These are phyloP conservation scores for Actinopyga echinites DNA, from an alignment of 53 echinoderm and acorn worm species.

Conservation along the genomic window DNA sequence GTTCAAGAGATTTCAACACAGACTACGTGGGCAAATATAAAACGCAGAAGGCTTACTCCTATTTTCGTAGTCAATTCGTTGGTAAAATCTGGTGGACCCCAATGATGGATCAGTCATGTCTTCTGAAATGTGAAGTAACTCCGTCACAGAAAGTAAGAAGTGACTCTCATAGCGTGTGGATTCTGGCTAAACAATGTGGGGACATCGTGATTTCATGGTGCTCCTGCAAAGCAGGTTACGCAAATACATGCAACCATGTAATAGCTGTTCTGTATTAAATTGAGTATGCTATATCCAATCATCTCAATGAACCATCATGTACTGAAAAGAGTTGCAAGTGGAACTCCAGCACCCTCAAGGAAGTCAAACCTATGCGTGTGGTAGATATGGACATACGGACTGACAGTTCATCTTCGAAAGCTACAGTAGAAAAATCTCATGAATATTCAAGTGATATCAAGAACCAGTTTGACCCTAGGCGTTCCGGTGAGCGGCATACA, in stretches of 20 bases:
- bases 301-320: neutral
- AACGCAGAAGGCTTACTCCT: neutral
- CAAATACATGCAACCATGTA: neutral
- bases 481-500: neutral
- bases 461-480: slow-evolving; percentile 2
- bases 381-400: slow-evolving; percentile 10
- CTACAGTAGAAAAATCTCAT: neutral
- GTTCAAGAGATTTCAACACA: neutral
- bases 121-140: neutral
- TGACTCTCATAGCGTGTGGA: neutral
- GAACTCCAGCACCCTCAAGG: neutral
- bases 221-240: neutral
- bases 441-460: neutral
- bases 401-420: slow-evolving; percentile 6
- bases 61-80: neutral
- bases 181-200: neutral
- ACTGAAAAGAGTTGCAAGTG: neutral
- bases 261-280: neutral
- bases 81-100: neutral
- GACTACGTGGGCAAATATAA: neutral
- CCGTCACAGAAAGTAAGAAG: neutral
- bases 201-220: neutral
- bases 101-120: neutral
- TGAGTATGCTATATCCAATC: neutral
- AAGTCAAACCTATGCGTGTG: neutral